Percentiles rank a stretch among this genome's conserved stretches.
Conservation (phyloP, 2,797 vertebrate species). For the Gorsachius magnificus region DNA sequence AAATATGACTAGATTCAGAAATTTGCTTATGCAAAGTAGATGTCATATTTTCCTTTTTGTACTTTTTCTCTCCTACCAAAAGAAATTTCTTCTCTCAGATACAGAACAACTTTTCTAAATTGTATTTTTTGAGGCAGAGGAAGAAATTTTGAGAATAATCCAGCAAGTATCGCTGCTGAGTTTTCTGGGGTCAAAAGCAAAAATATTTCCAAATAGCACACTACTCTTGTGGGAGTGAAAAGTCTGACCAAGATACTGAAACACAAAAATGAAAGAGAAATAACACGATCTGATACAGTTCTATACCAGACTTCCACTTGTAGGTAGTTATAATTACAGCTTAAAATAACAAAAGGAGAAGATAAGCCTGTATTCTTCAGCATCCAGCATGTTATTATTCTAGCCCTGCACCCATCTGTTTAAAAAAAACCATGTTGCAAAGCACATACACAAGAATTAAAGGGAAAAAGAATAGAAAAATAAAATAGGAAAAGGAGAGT, state of each 20-base stretch:
- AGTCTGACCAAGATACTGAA: background rate
- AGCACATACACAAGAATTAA: background rate
- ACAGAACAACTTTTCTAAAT: background rate
- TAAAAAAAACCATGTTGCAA: background rate
- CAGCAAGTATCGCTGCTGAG: rapidly evolving
- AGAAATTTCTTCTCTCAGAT: background rate
- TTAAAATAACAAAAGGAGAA: background rate
- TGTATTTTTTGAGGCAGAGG: background rate
- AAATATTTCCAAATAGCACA: background rate
- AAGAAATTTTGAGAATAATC: background rate
- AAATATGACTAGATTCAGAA: background rate
- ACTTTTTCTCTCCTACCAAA: background rate
- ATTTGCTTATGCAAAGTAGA: background rate
- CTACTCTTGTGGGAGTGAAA: background rate
- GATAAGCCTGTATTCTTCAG: background rate
- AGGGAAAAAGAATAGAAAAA: background rate
- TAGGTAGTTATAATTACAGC: background rate
- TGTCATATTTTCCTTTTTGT: background rate
- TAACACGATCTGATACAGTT: background rate
- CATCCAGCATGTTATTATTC: background rate
- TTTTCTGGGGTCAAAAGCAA: background rate
- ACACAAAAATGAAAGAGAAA: background rate
- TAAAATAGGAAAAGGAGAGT: background rate
- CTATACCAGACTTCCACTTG: background rate
- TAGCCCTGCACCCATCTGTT: background rate